phyloP scores from a whole-genome alignment of 2,113 vertebrate species.

The Pholis gunnellus region DNA sequence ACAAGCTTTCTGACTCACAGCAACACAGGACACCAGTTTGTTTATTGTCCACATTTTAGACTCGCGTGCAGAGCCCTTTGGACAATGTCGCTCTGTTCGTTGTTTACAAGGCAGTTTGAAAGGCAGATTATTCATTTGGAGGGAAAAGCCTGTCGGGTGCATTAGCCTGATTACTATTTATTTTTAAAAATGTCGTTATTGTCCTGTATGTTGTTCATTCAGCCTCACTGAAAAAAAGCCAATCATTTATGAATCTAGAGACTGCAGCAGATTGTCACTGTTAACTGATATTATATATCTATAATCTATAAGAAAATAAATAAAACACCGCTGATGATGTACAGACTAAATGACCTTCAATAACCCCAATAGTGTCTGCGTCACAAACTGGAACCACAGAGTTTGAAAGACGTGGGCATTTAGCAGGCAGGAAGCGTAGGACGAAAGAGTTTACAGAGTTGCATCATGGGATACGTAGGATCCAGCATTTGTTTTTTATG shows the following conservation, averaged over 20 bases:
- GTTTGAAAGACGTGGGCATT: neutral
- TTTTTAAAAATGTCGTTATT: neutral
- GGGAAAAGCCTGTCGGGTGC: neutral
- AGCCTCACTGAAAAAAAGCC: constrained; percentile 28
- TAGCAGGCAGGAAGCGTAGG: neutral
- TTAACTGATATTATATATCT: neutral
- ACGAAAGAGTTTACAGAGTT: neutral
- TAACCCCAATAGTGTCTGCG: neutral
- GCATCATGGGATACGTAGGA: constrained; percentile 10
- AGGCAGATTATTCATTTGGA: neutral
- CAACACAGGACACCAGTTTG: constrained; percentile 29
- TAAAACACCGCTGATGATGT: neutral
- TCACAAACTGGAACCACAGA: neutral
- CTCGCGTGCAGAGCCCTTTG: neutral
- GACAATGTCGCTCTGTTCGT: constrained; percentile 27
- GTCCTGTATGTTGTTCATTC: neutral
- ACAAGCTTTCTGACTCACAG: constrained; percentile 37
- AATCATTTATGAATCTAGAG: neutral
- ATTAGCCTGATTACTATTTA: neutral
- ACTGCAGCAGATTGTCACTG: constrained; percentile 29
- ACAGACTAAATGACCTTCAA: neutral
- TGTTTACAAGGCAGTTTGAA: neutral
- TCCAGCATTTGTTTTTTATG: neutral
- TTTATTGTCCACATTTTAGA: constrained; percentile 50
- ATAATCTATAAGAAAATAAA: neutral